Percentiles rank a stretch among this genome's conserved stretches.
These are phyloP conservation scores for Acanthaster planci DNA, from an alignment of 35 echinoderm and acorn worm genomes.

Conservation along the genomic window DNA sequence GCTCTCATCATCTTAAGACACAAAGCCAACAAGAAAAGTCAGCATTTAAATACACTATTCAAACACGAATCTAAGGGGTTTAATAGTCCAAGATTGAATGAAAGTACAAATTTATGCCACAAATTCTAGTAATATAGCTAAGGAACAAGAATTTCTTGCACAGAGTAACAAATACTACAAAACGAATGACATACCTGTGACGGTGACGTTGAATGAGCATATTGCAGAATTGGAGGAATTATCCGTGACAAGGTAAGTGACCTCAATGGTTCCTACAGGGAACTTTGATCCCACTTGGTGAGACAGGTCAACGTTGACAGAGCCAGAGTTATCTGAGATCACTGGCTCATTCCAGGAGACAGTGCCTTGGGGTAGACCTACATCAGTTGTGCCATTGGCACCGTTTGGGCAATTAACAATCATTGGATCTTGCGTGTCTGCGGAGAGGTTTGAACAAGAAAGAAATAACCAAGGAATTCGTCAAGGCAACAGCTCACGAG, in stretches of 20 bases:
- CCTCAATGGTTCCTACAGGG: constrained; percentile 34
- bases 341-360: constrained; percentile 11
- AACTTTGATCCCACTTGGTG: constrained; percentile 16
- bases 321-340: constrained; percentile 50
- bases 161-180: too few species aligned
- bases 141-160: too few species aligned
- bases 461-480: not conserved
- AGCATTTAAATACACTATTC: too few species aligned
- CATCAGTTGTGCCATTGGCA: not conserved
- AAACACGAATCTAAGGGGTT: too few species aligned
- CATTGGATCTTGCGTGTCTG: constrained; percentile 46
- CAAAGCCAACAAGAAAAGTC: not conserved
- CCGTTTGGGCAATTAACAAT: constrained; percentile 15
- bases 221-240: constrained; percentile 24
- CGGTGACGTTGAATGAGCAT: constrained; percentile 46
- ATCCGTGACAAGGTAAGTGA: constrained; percentile 47
- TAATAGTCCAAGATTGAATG: too few species aligned
- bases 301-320: not conserved
- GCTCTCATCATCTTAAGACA: constrained; percentile 36
- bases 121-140: too few species aligned
- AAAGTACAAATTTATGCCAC: too few species aligned
- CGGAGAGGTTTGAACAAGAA: not conserved
- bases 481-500: too few species aligned
- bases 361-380: not conserved
- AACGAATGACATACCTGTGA: constrained; percentile 59